Conservation (phyloP, 2,797 vertebrate species). For the Amblyopsis hoosieri region DNA sequence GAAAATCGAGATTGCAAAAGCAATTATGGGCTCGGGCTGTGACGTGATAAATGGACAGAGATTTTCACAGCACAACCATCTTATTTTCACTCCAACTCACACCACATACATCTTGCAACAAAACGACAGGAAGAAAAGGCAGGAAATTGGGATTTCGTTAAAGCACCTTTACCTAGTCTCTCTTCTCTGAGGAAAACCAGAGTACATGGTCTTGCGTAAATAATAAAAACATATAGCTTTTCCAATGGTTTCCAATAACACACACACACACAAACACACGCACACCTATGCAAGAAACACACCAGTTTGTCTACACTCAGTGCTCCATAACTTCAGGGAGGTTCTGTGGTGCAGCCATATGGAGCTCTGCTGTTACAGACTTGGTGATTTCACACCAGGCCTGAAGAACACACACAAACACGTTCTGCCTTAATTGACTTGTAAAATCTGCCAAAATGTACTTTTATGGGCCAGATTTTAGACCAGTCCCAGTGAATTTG, state of each 20-base stretch:
- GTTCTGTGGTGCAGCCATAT: constrained; percentile 76
- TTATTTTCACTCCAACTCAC: constrained; percentile 63
- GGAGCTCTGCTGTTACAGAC: constrained; percentile 62
- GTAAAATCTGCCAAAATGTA: constrained; percentile 76
- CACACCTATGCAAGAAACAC: constrained; percentile 57
- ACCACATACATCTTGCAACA: constrained; percentile 62
- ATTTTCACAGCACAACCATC: constrained; percentile 54
- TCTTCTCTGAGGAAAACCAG: constrained; percentile 40
- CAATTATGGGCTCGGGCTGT: constrained; percentile 54
- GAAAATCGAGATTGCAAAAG: constrained; percentile 57
- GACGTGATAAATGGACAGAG: constrained; percentile 66
- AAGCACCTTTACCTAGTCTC: constrained; percentile 42
- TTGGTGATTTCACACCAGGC: constrained; percentile 69
- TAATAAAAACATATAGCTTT: constrained; percentile 29
- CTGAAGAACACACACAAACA: constrained; percentile 53
- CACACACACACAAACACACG: constrained; percentile 30
- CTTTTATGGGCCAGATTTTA: constrained; percentile 76
- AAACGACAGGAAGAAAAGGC: constrained; percentile 56
- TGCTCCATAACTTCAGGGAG: constrained; percentile 62
- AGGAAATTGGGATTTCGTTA: constrained; percentile 71
- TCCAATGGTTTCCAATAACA: constrained; percentile 1
- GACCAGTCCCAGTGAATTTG: constrained; percentile 67
- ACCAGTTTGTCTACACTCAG: constrained; percentile 56
- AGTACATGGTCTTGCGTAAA: constrained; percentile 20
- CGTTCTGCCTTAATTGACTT: constrained; percentile 76